Evolutionary conservation across 2,113 vertebrate genomes (phyloP), one percentile per base, ranked within the genome.

Genomic region (Falcunculus frontatus): DNA sequence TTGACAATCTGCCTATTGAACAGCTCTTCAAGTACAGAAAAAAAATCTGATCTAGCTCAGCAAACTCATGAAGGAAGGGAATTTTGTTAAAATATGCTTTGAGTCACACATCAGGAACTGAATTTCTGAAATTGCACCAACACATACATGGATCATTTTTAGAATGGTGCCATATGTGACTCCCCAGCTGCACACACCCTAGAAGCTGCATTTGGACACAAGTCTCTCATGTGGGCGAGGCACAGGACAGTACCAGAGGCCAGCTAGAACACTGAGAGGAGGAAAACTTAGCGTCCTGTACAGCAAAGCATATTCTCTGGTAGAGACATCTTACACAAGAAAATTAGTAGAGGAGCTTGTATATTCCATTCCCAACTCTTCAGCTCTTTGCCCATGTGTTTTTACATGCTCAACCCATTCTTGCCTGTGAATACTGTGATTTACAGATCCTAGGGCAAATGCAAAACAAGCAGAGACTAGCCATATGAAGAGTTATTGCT

Each of bases 381-480:
- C 21, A 72, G 7, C 74, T 80, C 79, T 57, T 87, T 96, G 46
- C 80, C 74, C 60, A 62, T 91, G 12, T 89, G 65, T 94, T 94
- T 84, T 92, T 77, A 94, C 52, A 79, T 68, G 96, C 85, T 97
- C 72, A 90, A 80, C 30, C 60, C 55, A 75, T 70, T 85, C 56
- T 18, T 88, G 94, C 89, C 56, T 90, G 53, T 82, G 91, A 98
- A 94, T 60, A 80, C 49, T 41, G 42, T 47, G 90, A 93, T 93
- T 85, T 95, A 92, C 92, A 97, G 77, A 93, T 91, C 72, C 68
- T 65, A 91, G 74, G 95, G 96, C 88, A 91, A 97, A 96, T 73
- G 73, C 72, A 96, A 97, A 97, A 96, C 98, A 97, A 97, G 97
- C 96, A 97, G 49, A 84, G 97, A 98, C 98, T 97, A 89, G 98